A percentile compares a stretch with the other conserved stretches of the same genome.
phyloP scores from a whole-genome alignment of 1,140 invertebrate species.

The Drosophila serrata region DNA sequence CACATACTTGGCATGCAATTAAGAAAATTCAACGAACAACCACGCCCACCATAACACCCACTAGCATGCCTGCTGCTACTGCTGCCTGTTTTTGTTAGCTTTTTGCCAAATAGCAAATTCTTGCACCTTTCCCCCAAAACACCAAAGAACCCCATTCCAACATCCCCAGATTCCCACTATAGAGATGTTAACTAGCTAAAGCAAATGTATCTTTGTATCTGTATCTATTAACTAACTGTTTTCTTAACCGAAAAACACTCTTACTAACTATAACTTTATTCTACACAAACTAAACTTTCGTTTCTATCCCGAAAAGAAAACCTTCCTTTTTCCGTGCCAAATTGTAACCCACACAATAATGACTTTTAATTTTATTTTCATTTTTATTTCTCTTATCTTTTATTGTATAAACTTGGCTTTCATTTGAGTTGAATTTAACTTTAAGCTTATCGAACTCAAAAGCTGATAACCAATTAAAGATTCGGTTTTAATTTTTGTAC shows the following conservation, averaged over 20 bases:
- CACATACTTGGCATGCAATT: conserved; percentile 50
- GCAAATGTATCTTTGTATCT: conserved; percentile 32
- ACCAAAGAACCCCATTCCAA: conserved; percentile 2
- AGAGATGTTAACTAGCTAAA: conserved; percentile 48
- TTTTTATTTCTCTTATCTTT: conserved; percentile 8
- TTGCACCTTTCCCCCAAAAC: conserved; percentile 28
- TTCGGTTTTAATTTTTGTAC: conserved; percentile 39
- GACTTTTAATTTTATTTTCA: conserved; percentile 9
- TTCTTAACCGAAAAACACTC: conserved; percentile 31
- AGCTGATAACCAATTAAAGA: conserved; percentile 37
- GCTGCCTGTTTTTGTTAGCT: conserved; percentile 46
- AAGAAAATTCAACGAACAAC: conserved; percentile 39
- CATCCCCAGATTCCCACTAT: not conserved
- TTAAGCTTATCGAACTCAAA: conserved; percentile 26
- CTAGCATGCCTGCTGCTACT: conserved; percentile 53
- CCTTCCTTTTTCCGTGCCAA: conserved; percentile 43
- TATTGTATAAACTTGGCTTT: conserved; percentile 43
- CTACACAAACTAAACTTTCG: conserved; percentile 27
- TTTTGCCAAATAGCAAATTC: conserved; percentile 41
- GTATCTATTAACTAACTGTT: conserved; percentile 35
- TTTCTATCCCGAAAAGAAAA: conserved; percentile 32
- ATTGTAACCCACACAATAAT: conserved; percentile 45
- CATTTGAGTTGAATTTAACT: conserved; percentile 34
- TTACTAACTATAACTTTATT: conserved; percentile 45
- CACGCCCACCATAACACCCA: conserved; percentile 18